Percentiles rank a stretch among this genome's conserved stretches.
Evolutionary conservation across 2,113 vertebrate species (phyloP).

Genomic region (Myxocyprinus asiaticus): DNA sequence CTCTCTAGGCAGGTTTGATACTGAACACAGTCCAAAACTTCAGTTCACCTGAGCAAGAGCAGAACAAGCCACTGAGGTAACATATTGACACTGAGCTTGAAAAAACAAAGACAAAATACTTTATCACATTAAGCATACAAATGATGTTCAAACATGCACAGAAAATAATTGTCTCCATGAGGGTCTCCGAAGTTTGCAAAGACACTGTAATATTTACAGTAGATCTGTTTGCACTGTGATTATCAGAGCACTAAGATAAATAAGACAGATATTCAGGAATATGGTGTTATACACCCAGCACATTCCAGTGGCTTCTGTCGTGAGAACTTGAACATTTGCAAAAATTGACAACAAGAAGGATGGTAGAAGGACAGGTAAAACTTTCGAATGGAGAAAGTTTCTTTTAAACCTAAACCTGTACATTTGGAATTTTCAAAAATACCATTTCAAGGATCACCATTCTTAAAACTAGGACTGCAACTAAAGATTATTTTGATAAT

Average conservation of each 20-base stretch:
- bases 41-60: neutral
- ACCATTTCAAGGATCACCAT: no score
- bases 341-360: no score
- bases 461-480: no score
- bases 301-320: no score
- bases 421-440: no score
- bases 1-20: neutral
- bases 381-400: no score
- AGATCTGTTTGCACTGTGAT: conserved; percentile 1
- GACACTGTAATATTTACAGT: neutral
- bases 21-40: neutral
- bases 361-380: no score
- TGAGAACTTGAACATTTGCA: no score
- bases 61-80: neutral
- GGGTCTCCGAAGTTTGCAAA: neutral
- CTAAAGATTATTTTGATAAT: no score
- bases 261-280: neutral
- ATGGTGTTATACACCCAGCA: neutral
- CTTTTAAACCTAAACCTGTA: no score
- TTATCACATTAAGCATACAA: neutral
- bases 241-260: neutral
- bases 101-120: neutral
- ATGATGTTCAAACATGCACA: neutral
- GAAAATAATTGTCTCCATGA: neutral
- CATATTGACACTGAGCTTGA: neutral